These are phyloP conservation scores for Drosophila kambysellisi DNA, from an alignment of 2,888 invertebrate genomes.

Conservation along the genomic window DNA sequence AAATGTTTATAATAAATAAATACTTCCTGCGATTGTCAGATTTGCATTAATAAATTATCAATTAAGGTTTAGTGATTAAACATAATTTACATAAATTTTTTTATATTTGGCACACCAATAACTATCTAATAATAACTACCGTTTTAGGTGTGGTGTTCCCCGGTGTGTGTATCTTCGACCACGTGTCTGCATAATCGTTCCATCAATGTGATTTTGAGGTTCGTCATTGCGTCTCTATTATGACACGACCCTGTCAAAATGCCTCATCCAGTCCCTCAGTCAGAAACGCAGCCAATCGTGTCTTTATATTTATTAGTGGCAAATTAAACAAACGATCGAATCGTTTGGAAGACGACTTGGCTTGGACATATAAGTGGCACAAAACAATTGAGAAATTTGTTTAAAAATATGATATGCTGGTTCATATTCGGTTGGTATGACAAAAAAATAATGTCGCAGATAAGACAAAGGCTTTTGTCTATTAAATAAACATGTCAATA, in stretches of 20 bases:
- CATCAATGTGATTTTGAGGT: constrained; percentile 21
- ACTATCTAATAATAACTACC: constrained; percentile 14
- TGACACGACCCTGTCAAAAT: constrained; percentile 58
- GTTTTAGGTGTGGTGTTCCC: constrained; percentile 17
- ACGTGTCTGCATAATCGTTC: constrained; percentile 50
- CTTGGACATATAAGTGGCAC: constrained; percentile 37
- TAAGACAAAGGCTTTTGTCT: constrained; percentile 69
- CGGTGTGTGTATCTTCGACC: constrained; percentile 14
- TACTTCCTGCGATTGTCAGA: neutral
- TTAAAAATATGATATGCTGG: constrained; percentile 55
- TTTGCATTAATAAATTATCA: neutral
- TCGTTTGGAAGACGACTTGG: constrained; percentile 8
- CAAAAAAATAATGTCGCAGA: constrained; percentile 34
- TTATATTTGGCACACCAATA: constrained; percentile 54
- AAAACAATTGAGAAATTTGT: constrained; percentile 70
- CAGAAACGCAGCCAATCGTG: constrained; percentile 33
- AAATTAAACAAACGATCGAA: constrained; percentile 64
- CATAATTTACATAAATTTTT: constrained; percentile 1
- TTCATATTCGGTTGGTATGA: constrained; percentile 9
- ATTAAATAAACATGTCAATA: constrained; percentile 79
- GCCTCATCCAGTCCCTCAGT: constrained; percentile 19
- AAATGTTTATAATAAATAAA: neutral
- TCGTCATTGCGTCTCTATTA: constrained; percentile 41
- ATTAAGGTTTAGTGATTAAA: neutral
- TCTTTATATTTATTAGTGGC: constrained; percentile 64